Evolutionary conservation across 2,888 invertebrate genomes (phyloP).

Genomic region (Deroplatys truncata): DNA sequence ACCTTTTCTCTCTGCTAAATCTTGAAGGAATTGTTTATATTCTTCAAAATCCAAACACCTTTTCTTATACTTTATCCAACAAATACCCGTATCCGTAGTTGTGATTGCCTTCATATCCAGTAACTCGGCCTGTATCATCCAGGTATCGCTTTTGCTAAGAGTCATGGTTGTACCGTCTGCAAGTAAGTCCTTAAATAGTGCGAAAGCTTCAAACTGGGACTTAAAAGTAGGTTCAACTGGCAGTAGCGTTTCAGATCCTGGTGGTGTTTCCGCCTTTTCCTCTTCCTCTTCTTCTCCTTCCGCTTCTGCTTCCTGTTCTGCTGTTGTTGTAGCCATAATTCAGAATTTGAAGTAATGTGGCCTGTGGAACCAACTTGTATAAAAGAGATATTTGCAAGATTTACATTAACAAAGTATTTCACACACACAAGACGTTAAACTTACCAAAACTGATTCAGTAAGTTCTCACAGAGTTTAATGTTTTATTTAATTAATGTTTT

Average conservation of each 20-base stretch:
- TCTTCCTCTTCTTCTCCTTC: background rate
- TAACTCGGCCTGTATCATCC: background rate
- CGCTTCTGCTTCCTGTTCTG: too few species aligned
- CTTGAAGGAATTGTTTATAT: background rate
- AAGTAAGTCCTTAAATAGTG: background rate
- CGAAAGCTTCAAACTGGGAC: background rate
- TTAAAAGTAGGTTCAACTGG: background rate
- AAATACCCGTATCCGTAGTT: background rate
- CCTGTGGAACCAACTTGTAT: too few species aligned
- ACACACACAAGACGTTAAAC: too few species aligned
- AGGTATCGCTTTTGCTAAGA: background rate
- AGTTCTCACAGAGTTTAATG: too few species aligned
- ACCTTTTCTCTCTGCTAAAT: background rate
- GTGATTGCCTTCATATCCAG: background rate
- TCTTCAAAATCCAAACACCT: background rate
- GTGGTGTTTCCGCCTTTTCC: background rate
- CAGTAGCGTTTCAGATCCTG: background rate
- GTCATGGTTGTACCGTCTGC: background rate
- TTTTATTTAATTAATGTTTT: too few species aligned
- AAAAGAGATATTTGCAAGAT: too few species aligned
- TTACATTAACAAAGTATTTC: too few species aligned
- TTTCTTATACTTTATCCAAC: background rate
- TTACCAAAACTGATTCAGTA: too few species aligned
- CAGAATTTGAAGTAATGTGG: too few species aligned
- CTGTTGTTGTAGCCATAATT: too few species aligned